Conservation (phyloP, 1,140 invertebrate species). For the Melipona quadrifasciata region DNA sequence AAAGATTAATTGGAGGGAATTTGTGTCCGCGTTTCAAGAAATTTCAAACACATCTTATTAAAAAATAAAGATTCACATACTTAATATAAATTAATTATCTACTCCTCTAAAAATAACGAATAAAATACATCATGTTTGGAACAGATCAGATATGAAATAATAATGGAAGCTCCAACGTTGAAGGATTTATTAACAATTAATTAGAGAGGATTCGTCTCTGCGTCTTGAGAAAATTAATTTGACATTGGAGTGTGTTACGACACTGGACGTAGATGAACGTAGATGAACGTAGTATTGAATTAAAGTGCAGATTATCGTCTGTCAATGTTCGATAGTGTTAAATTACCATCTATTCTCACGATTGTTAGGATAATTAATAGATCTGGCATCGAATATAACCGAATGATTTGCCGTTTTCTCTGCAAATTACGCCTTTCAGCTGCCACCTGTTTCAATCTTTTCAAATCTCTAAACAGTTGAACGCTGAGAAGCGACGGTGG, state of each 20-base stretch:
- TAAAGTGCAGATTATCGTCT: neutral
- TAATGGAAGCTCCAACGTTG: no score
- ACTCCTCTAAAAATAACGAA: no score
- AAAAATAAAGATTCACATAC: no score
- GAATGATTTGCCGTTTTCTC: conserved; percentile 17
- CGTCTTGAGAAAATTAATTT: neutral
- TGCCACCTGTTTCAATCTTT: conserved; percentile 6
- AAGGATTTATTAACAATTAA: no score
- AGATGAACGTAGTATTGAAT: neutral
- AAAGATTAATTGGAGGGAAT: no score
- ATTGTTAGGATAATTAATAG: conserved; percentile 23
- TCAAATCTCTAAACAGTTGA: neutral
- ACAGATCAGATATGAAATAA: no score
- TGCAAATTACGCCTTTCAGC: conserved; percentile 12
- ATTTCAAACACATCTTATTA: no score
- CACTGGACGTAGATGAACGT: neutral
- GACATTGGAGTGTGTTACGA: neutral
- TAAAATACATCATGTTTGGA: no score
- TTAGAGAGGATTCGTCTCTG: neutral
- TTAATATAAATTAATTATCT: no score
- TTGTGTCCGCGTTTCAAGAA: no score
- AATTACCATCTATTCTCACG: neutral
- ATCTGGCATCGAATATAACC: neutral
- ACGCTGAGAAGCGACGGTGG: neutral
- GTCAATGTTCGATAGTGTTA: neutral